Evolutionary conservation across 2,888 invertebrate genomes (phyloP).

Genomic region (Oxycera nigricornis): DNA sequence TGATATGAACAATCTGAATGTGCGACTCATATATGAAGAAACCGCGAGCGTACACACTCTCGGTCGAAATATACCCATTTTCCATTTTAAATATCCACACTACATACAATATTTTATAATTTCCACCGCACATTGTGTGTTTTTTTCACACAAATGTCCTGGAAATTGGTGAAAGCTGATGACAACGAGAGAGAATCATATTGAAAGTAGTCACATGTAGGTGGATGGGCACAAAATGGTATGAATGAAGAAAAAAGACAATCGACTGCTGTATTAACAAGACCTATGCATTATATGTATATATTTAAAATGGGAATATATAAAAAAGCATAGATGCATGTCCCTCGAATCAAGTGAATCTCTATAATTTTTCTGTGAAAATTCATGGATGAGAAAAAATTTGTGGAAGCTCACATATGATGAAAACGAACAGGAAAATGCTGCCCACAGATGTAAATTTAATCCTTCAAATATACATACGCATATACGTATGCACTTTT

Average conservation of each 20-base stretch:
- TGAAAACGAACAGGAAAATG: slow-evolving; percentile 41
- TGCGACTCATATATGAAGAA: slow-evolving; percentile 21
- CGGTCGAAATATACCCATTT: slow-evolving; percentile 32
- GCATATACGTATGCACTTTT: slow-evolving; percentile 21
- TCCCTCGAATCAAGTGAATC: not conserved
- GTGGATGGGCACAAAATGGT: slow-evolving; percentile 35
- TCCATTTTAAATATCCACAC: slow-evolving; percentile 43
- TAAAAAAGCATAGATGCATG: slow-evolving; percentile 1
- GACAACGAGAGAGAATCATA: slow-evolving; percentile 40
- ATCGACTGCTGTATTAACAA: slow-evolving; percentile 5
- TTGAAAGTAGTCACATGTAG: slow-evolving; percentile 43
- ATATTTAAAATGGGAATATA: not conserved
- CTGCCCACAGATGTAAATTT: slow-evolving; percentile 44
- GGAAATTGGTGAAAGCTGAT: slow-evolving; percentile 41
- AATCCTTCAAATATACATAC: slow-evolving; percentile 42
- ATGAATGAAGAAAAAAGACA: slow-evolving; percentile 20
- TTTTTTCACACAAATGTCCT: slow-evolving; percentile 44
- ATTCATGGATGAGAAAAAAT: slow-evolving; percentile 36
- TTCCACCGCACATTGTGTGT: slow-evolving; percentile 42
- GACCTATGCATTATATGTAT: not conserved
- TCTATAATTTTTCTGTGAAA: slow-evolving; percentile 44
- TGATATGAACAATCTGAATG: slow-evolving; percentile 37
- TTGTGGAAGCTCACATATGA: slow-evolving; percentile 36
- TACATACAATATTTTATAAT: slow-evolving; percentile 45
- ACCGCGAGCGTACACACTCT: slow-evolving; percentile 20